Base-by-base conservation (phyloP, 1,140 invertebrate genomes). In the Ganaspis sp. region DNA sequence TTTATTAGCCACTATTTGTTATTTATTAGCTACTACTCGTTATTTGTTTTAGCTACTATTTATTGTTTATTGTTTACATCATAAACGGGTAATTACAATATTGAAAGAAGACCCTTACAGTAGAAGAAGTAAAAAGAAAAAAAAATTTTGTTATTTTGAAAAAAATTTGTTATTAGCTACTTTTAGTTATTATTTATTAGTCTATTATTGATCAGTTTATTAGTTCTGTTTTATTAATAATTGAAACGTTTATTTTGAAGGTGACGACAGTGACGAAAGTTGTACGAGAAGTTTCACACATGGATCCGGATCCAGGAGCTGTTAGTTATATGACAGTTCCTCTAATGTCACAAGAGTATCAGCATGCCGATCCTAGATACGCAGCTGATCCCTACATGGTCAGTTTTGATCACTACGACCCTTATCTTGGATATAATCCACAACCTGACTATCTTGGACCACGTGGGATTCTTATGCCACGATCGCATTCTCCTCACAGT, bases 211-310 rank as follows among this genome's bases (percentile, higher is more conserved):
- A n/a, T n/a, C n/a, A n/a, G 6, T 4, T 34, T 34, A 3, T 34
- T 34, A 34, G 6, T 34, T 34, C n/a, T n/a, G 9, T 54, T 54
- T 54, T 4, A 54, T 54, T 23, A 54, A 12, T 49, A 49, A 49
- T n/a, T 45, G 42, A 45, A 34, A 34, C 29, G 42, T 54, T 29
- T 64, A 23, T 64, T 73, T 81, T 83, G 82, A 17, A 92, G 92
- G 91, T 93, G 74, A 94, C 93, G 72, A 94, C 93, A 23, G 93
- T 94, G 38, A 94, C 93, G 49, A 94, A 94, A 88, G 92, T 94
- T n/a, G 92, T 94, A 17, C 90, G 94, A 74, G 94, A 94, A 86
- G 92, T 94, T 23, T 93, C 93, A 73, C 94, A 94, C 88, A 92
- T 94, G 89, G 93, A 93, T 81, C 93, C 94, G 70, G 93, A 94